Evolutionary conservation across 2,888 invertebrate species (phyloP), one percentile per base, ranked within the genome.

Genomic region (Diadegma fenestrale): DNA sequence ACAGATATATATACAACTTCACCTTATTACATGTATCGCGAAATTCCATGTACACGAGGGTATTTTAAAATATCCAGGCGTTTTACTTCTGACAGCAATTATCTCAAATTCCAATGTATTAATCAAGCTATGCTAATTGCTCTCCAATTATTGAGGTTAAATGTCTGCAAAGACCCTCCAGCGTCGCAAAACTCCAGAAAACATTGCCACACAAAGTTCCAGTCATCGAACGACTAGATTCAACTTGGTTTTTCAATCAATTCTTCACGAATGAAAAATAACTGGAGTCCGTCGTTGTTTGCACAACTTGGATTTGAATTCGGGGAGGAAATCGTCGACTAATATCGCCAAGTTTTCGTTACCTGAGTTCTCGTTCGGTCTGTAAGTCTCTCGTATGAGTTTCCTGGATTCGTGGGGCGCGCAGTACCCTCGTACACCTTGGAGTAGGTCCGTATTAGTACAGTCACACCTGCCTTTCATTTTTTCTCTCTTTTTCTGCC

Each of bases 381-480:
- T 71, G 12, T 10, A 7, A 30, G 22, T 12, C 4, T 19, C 0
- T 2, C 69, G n/a, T 33, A 51, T 51, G 30, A 54, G 26, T 61
- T 58, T 61, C 61, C 61, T 37, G 17, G 63, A 63, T 79, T 63
- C 63, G 45, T 61, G 33, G 58, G 30, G 43, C 37, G 51, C 26
- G 30, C 64, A 43, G 22, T 63, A n/a, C n/a, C 71, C 79, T 61
- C 33, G 43, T 77, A 78, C 84, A 85, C 84, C 82, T 86, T 87
- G 82, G 82, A 86, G 86, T 87, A 87, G 88, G 87, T 84, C 85
- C 87, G 87, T 88, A 85, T 88, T 88, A 88, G 86, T 89, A 89
- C 89, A 89, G 88, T 91, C 91, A 90, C 93, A 93, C 93, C 93
- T 93, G 93, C 92, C 92, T 90, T 91, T 88, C 91, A 89, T 89